Base-by-base conservation (phyloP, 2,797 vertebrate genomes). In the Halcyon badia region DNA sequence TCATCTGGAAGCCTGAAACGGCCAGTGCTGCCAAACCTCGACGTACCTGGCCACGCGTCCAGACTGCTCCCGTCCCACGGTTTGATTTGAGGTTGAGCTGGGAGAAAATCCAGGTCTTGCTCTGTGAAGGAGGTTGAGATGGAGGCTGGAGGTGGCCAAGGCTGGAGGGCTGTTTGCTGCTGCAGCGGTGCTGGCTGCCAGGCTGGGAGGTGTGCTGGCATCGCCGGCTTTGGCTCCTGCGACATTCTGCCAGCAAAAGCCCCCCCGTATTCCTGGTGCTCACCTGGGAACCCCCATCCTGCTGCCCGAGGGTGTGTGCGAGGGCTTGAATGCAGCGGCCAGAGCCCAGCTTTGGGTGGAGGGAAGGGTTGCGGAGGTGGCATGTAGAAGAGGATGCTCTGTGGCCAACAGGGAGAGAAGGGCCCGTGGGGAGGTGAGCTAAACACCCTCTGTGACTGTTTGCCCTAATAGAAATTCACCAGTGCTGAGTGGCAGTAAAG, bases 261-360 rank as follows among this genome's bases (percentile, higher is more conserved):
- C 28, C 24, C 28, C 0, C 0, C 0, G 0, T 30, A 12, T 3
- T 5, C 14, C 8, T 1, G 19, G 15, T 4, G 11, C 14, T 60
- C n/a, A 1, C 18, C 54, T 17, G 18, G 58, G 37, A 60, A 25
- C n/a, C 22, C 37, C 77, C 5, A 0, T 33, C 48, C 37, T 14
- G 39, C 39, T 24, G 2, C 54, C 31, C 0, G 4, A 51, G 25
- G 2, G n/a, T 1, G 1, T 3, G 58, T 25, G 46, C 0, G 5
- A 68, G 48, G 39, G 9, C 52, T 51, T 3, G 24, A 52, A n/a
- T 0, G 3, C n/a, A 10, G 57, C 0, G 0, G 30, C 31, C 65
- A 57, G n/a, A 22, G 35, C 51, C 33, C 44, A n/a, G 31, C 24
- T 54, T 25, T 11, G 22, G 41, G 4, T 58, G 6, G 18, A 80